These are phyloP conservation scores for Mobula birostris DNA, from an alignment of 2,113 vertebrate genomes.

Conservation along the genomic window DNA sequence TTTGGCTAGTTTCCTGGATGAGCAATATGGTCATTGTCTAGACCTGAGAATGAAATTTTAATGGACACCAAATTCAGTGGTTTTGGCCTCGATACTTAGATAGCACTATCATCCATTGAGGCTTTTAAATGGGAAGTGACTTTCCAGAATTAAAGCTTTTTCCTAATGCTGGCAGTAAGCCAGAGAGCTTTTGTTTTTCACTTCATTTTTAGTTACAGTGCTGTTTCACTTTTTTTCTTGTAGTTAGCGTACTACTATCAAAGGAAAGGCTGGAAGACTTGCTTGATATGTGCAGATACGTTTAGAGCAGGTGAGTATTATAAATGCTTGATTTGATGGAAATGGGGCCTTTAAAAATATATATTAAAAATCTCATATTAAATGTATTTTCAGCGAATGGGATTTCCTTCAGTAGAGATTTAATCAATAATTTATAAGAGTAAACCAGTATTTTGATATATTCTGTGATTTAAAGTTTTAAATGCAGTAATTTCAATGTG, in stretches of 20 bases:
- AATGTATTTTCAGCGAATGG: background rate
- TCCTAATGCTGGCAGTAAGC: background rate
- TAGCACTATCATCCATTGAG: background rate
- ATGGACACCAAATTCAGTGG: no score
- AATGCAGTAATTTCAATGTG: background rate
- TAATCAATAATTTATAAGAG: background rate
- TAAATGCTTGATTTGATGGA: constrained; percentile 29
- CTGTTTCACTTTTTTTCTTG: constrained; percentile 34
- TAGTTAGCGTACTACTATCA: constrained; percentile 97
- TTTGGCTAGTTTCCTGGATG: no score
- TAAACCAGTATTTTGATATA: background rate
- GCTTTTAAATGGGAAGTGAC: background rate
- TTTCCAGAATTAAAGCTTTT: background rate
- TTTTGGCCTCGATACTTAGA: no score
- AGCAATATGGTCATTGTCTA: no score
- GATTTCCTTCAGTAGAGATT: background rate
- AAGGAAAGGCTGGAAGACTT: constrained; percentile 98
- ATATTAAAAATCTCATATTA: background rate
- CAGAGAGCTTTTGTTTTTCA: background rate
- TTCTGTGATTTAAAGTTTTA: background rate
- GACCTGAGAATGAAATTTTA: no score
- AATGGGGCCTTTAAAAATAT: background rate
- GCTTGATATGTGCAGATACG: constrained; percentile 96
- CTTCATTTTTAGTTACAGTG: background rate
- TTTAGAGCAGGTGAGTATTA: constrained; percentile 84